Evolutionary conservation across 2,797 vertebrate species (phyloP), one percentile per base, ranked within the genome.

Genomic region (Phoebastria nigripes): DNA sequence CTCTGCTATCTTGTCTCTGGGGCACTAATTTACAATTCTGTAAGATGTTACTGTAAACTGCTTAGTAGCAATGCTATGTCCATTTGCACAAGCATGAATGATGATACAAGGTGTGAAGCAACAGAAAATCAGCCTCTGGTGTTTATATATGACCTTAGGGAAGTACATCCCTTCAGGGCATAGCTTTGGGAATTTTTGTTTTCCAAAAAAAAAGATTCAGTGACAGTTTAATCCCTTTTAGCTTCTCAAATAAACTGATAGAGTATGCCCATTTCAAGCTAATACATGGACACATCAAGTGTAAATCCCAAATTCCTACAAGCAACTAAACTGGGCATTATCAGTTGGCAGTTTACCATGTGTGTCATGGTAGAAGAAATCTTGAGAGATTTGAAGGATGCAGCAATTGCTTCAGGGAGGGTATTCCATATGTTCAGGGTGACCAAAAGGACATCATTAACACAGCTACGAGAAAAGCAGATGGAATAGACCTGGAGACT

Each of bases 1-100:
- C 77, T 93, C 83, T 63, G 63, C 81, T 95, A 59, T 82, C 76
- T 47, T 76, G 90, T 94, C 95, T 91, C 94, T 89, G 83, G 94
- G 90, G 86, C 62, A 85, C 71, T 89, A 95, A 96, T 95, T 96
- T 94, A 90, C 90, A 93, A 89, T 92, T 95, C 92, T 80, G 66
- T 94, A 95, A 94, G 83, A 89, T 80, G 81, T 41, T 94, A 46
- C 81, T 85, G 78, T 78, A 95, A 96, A 95, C 82, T 97, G 96
- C 89, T 93, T 95, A 91, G 93, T 91, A 95, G 94, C 87, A 96
- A 91, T 62, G 65, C 92, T 92, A 17, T 76, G 74, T 85, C 96
- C 94, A 90, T 93, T 96, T 92, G 61, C 49, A 92, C 86, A 93
- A 93, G 78, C 92, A 80, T 85, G 86, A 96, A 89, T 89, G 83